These are phyloP conservation scores for Ceratotherium simum DNA, from an alignment of 2,113 vertebrate species.

Conservation along the genomic window DNA sequence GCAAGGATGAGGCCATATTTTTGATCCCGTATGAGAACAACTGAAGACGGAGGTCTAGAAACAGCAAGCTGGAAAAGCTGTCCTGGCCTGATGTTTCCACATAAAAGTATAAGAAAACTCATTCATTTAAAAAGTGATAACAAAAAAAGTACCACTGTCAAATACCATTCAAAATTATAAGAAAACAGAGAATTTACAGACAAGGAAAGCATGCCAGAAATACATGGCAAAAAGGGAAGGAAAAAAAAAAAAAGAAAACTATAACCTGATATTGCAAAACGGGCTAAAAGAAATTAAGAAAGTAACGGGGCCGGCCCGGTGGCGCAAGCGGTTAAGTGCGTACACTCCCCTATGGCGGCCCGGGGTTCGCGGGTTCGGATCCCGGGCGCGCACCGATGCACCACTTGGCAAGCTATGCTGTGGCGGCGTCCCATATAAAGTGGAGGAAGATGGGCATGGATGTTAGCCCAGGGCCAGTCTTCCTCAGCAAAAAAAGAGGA, in stretches of 20 bases:
- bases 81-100: not conserved
- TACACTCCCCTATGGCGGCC: too few species aligned
- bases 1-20: not conserved
- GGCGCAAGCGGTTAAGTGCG: too few species aligned
- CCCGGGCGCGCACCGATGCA: too few species aligned
- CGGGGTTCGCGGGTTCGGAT: too few species aligned
- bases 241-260: not conserved
- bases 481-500: too few species aligned
- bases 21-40: not conserved
- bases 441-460: too few species aligned
- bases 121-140: not conserved
- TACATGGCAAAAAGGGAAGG: not conserved
- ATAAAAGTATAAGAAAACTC: not conserved
- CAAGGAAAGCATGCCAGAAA: not conserved
- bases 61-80: not conserved
- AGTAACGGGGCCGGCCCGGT: not conserved
- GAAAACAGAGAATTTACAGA: conserved; percentile 18
- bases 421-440: too few species aligned
- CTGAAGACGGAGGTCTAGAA: not conserved
- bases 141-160: not conserved
- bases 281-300: not conserved
- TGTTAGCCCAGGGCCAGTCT: too few species aligned
- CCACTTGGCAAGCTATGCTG: too few species aligned
- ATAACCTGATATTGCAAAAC: not conserved
- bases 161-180: not conserved